These are phyloP conservation scores for Trilocha varians DNA, from an alignment of 2,888 invertebrate genomes.

Conservation along the genomic window DNA sequence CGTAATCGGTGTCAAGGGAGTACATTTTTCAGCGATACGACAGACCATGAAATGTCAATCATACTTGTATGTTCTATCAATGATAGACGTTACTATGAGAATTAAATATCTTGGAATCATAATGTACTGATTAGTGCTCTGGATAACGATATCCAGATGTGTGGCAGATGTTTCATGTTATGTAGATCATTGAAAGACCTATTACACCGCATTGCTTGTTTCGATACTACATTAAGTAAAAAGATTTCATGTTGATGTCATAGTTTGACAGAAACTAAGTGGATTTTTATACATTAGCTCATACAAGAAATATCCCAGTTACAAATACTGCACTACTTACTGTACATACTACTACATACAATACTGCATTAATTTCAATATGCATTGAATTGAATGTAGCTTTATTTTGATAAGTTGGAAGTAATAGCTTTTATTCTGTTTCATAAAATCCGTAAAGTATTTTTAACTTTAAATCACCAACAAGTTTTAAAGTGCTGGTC, in stretches of 20 bases:
- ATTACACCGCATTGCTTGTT: constrained; percentile 11
- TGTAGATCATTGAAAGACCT: constrained; percentile 8
- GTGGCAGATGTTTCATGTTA: constrained; percentile 10
- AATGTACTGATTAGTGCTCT: background rate
- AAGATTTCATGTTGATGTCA: background rate
- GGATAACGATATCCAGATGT: constrained; percentile 7
- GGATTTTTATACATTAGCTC: no score
- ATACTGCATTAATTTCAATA: no score
- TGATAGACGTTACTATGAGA: background rate
- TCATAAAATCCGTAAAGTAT: background rate
- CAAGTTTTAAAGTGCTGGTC: background rate
- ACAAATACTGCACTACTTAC: no score
- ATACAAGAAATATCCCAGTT: no score
- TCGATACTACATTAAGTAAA: constrained; percentile 2
- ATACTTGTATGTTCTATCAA: background rate
- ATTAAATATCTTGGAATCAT: no score
- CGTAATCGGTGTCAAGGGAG: constrained; percentile 2
- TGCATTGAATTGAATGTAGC: no score
- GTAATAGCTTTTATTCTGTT: no score
- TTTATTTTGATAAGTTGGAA: no score
- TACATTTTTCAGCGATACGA: background rate
- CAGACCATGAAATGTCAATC: constrained; percentile 3
- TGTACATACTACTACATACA: no score
- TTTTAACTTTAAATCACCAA: background rate
- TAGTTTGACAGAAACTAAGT: no score